Percentiles rank a stretch among this genome's conserved stretches.
phyloP scores from a whole-genome alignment of 1,140 invertebrate species.

The Pissodes strobi region DNA sequence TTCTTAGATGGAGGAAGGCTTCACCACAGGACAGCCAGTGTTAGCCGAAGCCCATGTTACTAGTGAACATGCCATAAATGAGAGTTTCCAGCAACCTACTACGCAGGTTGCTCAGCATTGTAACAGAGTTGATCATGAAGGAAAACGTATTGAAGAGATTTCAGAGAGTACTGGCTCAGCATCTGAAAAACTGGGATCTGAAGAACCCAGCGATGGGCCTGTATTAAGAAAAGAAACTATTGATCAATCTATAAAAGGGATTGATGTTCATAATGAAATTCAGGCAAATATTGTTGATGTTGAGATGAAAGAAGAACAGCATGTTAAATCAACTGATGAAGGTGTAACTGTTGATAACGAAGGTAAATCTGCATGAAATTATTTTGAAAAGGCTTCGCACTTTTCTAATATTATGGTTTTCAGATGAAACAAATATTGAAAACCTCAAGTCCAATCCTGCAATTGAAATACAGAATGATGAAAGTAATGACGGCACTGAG shows the following conservation, averaged over 20 bases:
- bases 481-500: constrained; percentile 1
- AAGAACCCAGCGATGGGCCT: background rate
- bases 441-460: constrained; percentile 11
- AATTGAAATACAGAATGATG: constrained; percentile 28
- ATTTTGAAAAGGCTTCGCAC: too few relatives aligned
- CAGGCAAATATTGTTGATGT: too few relatives aligned
- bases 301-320: too few relatives aligned
- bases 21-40: background rate
- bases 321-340: too few relatives aligned
- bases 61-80: background rate
- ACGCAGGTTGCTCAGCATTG: background rate
- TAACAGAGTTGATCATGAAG: background rate
- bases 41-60: background rate
- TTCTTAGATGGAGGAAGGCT: background rate
- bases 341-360: too few relatives aligned
- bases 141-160: constrained; percentile 3
- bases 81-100: background rate
- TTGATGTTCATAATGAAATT: too few relatives aligned
- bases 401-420: too few relatives aligned
- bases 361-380: too few relatives aligned
- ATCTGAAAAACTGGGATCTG: constrained; percentile 1
- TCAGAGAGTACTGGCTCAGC: too few relatives aligned
- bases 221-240: too few relatives aligned
- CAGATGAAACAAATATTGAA: background rate
- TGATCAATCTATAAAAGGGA: too few relatives aligned